Percentiles rank a stretch among this genome's conserved stretches.
These are phyloP conservation scores for Cassiopea xamachana DNA, from an alignment of 30 jellyfish, hydroid and myxozoan species.

Conservation along the genomic window DNA sequence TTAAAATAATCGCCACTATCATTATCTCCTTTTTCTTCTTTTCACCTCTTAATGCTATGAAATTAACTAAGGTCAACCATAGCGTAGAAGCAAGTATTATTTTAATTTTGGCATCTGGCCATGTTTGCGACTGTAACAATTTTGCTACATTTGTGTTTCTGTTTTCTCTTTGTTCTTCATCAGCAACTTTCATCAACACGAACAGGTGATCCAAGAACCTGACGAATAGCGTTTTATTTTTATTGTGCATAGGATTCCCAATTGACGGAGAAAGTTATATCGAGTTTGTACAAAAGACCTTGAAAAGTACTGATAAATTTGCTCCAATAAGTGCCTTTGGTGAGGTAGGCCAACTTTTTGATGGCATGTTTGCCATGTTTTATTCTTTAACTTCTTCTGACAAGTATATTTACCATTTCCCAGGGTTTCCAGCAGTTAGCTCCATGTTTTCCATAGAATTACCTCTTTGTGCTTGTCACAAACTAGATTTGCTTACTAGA, in stretches of 20 bases:
- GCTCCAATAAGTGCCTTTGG: slow-evolving; percentile 81
- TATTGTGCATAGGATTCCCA: slow-evolving; percentile 52
- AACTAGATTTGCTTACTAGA: no score
- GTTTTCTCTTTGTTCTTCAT: no score
- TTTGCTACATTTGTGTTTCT: no score
- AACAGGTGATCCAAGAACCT: background rate
- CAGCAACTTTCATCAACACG: no score
- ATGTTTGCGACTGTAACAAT: no score
- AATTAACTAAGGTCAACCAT: no score
- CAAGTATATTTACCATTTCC: background rate
- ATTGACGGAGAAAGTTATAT: slow-evolving; percentile 44
- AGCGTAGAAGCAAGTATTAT: no score
- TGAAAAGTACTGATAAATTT: slow-evolving; percentile 56
- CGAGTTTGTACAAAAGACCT: slow-evolving; percentile 54
- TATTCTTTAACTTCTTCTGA: background rate
- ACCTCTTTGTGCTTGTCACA: no score
- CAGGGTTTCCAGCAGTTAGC: background rate
- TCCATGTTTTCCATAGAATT: no score
- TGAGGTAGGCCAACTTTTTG: slow-evolving; percentile 40
- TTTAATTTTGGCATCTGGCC: no score
- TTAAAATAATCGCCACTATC: background rate
- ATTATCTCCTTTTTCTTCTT: no score
- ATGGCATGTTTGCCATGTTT: background rate
- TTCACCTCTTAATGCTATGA: no score
- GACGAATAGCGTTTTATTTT: background rate